These are phyloP conservation scores for Crypturellus undulatus DNA, from an alignment of 2,113 vertebrate species.

Conservation along the genomic window DNA sequence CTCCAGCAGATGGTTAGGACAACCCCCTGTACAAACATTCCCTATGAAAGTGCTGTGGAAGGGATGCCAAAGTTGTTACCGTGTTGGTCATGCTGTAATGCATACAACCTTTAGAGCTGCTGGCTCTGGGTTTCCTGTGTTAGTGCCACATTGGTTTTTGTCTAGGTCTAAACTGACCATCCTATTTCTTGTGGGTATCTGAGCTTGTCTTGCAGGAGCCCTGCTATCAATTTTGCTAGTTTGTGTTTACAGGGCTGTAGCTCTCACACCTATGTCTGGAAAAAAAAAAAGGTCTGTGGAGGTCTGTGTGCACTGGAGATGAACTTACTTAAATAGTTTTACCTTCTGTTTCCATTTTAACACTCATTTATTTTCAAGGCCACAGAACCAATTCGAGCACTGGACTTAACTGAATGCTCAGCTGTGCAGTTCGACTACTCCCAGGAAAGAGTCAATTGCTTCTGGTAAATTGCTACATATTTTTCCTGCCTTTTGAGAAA, in stretches of 20 bases:
- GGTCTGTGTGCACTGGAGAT: not conserved
- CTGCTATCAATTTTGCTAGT: not conserved
- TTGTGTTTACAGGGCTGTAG: not conserved
- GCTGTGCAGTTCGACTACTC: constrained; percentile 97
- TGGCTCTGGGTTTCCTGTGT: not conserved
- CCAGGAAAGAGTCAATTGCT: constrained; percentile 94
- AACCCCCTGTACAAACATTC: not conserved
- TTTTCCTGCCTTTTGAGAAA: not conserved
- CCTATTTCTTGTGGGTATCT: accelerated
- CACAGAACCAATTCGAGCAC: constrained; percentile 88
- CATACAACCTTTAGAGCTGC: not conserved
- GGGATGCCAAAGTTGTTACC: not conserved
- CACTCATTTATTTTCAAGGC: constrained; percentile 77
- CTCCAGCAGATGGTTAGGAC: not conserved
- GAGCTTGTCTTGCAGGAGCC: not conserved
- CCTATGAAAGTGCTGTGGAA: not conserved
- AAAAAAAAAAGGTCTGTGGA: not conserved
- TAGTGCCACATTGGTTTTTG: not conserved
- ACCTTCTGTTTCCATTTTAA: constrained; percentile 27
- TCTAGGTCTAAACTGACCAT: not conserved
- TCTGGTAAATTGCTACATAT: constrained; percentile 86
- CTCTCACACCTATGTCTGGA: not conserved
- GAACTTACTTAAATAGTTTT: not conserved
- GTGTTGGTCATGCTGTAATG: accelerated
- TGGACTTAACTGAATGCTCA: constrained; percentile 91